Percentiles rank a stretch among this genome's conserved stretches.
Evolutionary conservation across 2,888 invertebrate genomes (phyloP).

Genomic region (Coenonympha arcania): DNA sequence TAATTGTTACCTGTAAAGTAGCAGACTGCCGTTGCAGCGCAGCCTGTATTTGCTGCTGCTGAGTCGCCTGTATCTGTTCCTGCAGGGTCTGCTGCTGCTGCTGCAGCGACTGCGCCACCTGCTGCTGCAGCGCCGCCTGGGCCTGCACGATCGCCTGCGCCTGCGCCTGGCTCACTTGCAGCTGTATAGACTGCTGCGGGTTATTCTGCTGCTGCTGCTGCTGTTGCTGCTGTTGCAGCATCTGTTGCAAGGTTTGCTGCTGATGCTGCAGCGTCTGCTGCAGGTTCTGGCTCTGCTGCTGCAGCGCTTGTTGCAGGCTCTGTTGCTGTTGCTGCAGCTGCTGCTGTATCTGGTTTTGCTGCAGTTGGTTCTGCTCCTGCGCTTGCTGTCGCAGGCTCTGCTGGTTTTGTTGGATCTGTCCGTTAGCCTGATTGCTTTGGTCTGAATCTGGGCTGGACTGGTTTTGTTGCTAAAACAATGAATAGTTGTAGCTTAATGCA

Average conservation of each 20-base stretch:
- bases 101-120: conserved; percentile 63
- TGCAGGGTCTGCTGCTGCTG: conserved; percentile 66
- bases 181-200: conserved; percentile 53
- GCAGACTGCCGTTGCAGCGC: conserved; percentile 66
- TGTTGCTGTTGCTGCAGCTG: conserved; percentile 65
- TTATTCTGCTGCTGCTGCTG: conserved; percentile 45
- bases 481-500: too few species aligned
- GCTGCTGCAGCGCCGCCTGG: conserved; percentile 63
- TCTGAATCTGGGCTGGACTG: conserved; percentile 65
- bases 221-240: conserved; percentile 42
- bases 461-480: conserved; percentile 67
- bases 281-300: conserved; percentile 48
- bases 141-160: conserved; percentile 66
- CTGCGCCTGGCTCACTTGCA: conserved; percentile 66
- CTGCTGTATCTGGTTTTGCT: conserved; percentile 54
- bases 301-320: conserved; percentile 41
- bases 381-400: conserved; percentile 55
- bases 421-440: conserved; percentile 66
- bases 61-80: conserved; percentile 64
- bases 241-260: conserved; percentile 45
- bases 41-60: conserved; percentile 68
- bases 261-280: conserved; percentile 47
- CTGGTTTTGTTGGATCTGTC: conserved; percentile 53
- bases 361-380: conserved; percentile 52
- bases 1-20: conserved; percentile 55